Percentiles rank a stretch among this genome's conserved stretches.
Conservation (phyloP, 2,888 invertebrate species). For the Sarcophaga rosellei region DNA sequence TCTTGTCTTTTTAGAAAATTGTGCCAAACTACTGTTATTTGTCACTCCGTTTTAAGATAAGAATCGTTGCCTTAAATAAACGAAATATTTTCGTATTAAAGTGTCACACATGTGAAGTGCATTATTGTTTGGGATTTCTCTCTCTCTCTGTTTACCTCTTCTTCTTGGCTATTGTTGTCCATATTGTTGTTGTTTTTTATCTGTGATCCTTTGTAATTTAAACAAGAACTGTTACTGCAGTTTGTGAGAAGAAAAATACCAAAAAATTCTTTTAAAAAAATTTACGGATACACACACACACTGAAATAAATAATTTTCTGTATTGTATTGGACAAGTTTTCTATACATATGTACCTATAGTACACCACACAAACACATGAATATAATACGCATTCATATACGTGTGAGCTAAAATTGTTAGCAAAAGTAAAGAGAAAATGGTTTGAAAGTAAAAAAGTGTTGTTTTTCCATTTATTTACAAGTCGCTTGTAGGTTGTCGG, state of each 20-base stretch:
- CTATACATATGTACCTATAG: background rate
- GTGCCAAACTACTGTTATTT: slow-evolving; percentile 4
- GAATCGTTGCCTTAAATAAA: slow-evolving; percentile 4
- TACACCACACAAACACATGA: slow-evolving; percentile 9
- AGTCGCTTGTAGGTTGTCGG: slow-evolving; percentile 20
- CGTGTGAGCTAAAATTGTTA: slow-evolving; percentile 9
- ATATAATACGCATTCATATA: background rate
- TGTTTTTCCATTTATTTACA: slow-evolving; percentile 45
- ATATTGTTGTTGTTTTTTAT: background rate
- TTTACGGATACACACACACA: slow-evolving; percentile 5
- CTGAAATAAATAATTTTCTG: background rate
- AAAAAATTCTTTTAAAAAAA: slow-evolving; percentile 34
- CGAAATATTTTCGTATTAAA: slow-evolving; percentile 11
- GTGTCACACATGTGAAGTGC: slow-evolving; percentile 41
- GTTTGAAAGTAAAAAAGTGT: slow-evolving; percentile 17
- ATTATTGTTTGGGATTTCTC: background rate
- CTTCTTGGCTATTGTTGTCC: background rate
- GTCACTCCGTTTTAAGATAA: slow-evolving; percentile 11
- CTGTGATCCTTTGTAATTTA: slow-evolving; percentile 11
- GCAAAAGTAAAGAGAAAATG: slow-evolving; percentile 1
- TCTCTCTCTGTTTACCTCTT: slow-evolving; percentile 9
- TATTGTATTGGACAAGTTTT: slow-evolving; percentile 24
- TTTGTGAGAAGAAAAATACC: slow-evolving; percentile 35
- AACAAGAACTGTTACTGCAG: slow-evolving; percentile 16
- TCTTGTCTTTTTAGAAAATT: background rate